Base-by-base conservation (phyloP, 2,797 vertebrate species). In the Schizopygopsis pylzovi region DNA sequence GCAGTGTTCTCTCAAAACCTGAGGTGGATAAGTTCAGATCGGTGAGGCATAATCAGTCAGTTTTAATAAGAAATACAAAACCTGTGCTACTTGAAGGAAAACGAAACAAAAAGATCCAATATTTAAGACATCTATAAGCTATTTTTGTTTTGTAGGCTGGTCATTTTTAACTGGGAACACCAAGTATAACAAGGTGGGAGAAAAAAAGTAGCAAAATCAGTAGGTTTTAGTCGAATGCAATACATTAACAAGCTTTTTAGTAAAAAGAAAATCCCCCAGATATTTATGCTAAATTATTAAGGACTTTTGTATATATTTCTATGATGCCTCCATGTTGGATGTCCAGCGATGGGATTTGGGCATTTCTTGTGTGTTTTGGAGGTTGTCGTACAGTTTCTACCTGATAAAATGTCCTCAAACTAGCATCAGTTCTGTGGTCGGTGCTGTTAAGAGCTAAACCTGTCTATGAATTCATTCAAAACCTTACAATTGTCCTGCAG, bases 281-380 rank as follows among this genome's bases (percentile, higher is more conserved):
- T 15, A 79, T 82, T 82, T 85, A 88, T 87, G 88, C 4, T 25
- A 4, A 54, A n/a, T 68, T 20, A 22, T 67, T 20, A 25, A 59
- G 37, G 61, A 33, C 20, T 25, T 37, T 11, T 83, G 71, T 72
- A 72, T 45, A 82, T 82, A 45, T 43, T 28, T 28, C 81, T 71
- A 43, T 70, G 7, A n/a, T n/a, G 28, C 20, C 54, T 37, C 18
- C 18, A 6, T 56, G 22, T 43, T 45, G 39, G 37, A 72, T 56
- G 68, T 54, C 52, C n/a, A 20, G 10, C 4, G 54, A 45, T 15
- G 16, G n/a, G 49, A 33, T 82, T 25, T 45, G 39, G 43, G 22
- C 43, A 70, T 70, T 41, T 47, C 33, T 41, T 56, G 18, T 22
- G 37, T 43, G 41, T 75, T 75, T 49, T 25, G 41, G 16, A 61